Evolutionary conservation across 2,888 invertebrate genomes (phyloP).

Genomic region (Hirtodrosophila alboralis): DNA sequence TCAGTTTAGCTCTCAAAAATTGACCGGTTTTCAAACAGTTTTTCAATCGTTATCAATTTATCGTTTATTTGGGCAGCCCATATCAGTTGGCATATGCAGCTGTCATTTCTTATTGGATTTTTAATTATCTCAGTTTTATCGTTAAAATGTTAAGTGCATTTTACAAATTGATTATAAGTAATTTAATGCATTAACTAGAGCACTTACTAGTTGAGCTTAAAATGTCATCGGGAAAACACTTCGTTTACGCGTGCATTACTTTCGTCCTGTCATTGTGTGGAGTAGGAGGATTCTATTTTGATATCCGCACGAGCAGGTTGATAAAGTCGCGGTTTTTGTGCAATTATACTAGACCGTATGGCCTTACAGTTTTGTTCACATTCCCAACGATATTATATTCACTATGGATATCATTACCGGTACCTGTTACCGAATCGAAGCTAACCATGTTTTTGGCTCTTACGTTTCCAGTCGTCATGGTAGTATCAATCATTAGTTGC

Average conservation of each 20-base stretch:
- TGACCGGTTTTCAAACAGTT: no score
- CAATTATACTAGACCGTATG: neutral
- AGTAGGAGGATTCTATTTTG: slow-evolving; percentile 9
- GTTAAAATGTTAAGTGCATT: no score
- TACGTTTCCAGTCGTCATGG: neutral
- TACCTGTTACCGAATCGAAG: neutral
- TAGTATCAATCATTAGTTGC: neutral
- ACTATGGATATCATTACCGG: fast-evolving
- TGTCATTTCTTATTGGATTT: no score
- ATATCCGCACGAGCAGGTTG: slow-evolving; percentile 1
- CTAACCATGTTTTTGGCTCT: neutral
- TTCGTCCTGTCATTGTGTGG: slow-evolving; percentile 10
- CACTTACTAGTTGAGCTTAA: neutral
- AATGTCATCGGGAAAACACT: slow-evolving; percentile 7
- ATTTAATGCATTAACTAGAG: neutral
- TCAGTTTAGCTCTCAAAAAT: no score
- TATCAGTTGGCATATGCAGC: no score
- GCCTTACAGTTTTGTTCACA: neutral
- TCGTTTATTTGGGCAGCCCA: no score
- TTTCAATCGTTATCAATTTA: no score
- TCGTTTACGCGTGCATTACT: slow-evolving; percentile 5
- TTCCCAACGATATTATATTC: no score
- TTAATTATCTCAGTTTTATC: no score
- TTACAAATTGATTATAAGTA: neutral
- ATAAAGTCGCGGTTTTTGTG: slow-evolving; percentile 10